phyloP scores from a whole-genome alignment of 2,888 invertebrate species.

The Drosophila nigritarsus region DNA sequence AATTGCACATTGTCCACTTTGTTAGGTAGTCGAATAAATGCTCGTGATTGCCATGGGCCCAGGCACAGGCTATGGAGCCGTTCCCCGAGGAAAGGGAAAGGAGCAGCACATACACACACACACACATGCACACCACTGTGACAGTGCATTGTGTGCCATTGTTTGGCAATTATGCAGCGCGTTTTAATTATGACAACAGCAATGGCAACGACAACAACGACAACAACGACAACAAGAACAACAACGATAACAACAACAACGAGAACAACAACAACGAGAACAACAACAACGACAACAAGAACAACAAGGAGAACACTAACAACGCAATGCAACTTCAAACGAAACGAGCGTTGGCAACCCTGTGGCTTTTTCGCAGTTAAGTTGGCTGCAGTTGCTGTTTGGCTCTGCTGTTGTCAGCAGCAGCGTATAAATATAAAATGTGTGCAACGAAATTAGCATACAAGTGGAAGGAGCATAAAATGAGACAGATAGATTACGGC shows the following conservation, averaged over 20 bases:
- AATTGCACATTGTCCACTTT: slow-evolving; percentile 57
- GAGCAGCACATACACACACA: not conserved
- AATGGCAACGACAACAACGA: slow-evolving; percentile 12
- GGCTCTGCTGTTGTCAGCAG: slow-evolving; percentile 55
- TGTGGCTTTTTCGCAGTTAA: slow-evolving; percentile 50
- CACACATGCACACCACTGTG: not conserved
- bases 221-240: slow-evolving; percentile 9
- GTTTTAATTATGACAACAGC: slow-evolving; percentile 71
- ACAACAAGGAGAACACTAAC: slow-evolving; percentile 11
- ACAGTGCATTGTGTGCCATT: slow-evolving; percentile 52
- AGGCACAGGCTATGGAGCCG: slow-evolving; percentile 4
- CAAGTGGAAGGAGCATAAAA: slow-evolving; percentile 15
- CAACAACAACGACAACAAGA: slow-evolving; percentile 8
- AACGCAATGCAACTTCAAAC: slow-evolving; percentile 47
- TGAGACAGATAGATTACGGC: slow-evolving; percentile 12
- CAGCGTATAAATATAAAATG: slow-evolving; percentile 67
- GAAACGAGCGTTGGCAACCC: slow-evolving; percentile 52
- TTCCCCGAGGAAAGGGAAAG: not conserved
- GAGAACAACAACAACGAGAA: slow-evolving; percentile 8
- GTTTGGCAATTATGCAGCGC: slow-evolving; percentile 71
- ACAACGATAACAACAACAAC: slow-evolving; percentile 16
- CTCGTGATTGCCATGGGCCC: slow-evolving; percentile 50
- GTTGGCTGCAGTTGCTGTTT: slow-evolving; percentile 42
- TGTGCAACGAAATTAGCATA: slow-evolving; percentile 73
- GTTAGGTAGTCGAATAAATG: slow-evolving; percentile 57